phyloP scores from a whole-genome alignment of 2,113 vertebrate genomes.

The Hylia prasina region DNA sequence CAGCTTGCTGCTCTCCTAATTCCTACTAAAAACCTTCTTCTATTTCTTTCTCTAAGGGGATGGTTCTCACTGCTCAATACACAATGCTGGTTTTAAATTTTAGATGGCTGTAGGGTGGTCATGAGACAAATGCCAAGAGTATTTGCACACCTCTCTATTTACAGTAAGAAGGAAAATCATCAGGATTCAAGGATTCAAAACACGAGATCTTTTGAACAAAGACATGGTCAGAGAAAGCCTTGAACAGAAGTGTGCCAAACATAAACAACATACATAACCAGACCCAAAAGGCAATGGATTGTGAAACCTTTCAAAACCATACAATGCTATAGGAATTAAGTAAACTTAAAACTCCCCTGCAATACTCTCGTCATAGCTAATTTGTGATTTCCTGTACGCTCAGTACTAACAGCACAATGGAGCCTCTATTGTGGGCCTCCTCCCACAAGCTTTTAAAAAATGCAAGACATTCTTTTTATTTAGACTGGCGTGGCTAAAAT shows the following conservation, averaged over 20 bases:
- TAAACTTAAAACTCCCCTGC: slow-evolving; percentile 40
- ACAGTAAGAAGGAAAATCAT: background rate
- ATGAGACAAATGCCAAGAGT: background rate
- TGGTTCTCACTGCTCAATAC: background rate
- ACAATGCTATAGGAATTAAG: slow-evolving; percentile 39
- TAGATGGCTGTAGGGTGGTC: background rate
- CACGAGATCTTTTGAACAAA: background rate
- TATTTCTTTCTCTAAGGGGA: background rate
- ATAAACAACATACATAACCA: background rate
- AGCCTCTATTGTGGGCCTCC: slow-evolving; percentile 56
- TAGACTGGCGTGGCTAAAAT: slow-evolving; percentile 36
- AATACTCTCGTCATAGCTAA: slow-evolving; percentile 38
- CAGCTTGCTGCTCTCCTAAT: background rate
- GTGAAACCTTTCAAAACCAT: slow-evolving; percentile 17
- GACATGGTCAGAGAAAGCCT: background rate
- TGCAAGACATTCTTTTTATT: slow-evolving; percentile 58
- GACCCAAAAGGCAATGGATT: background rate
- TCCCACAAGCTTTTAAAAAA: slow-evolving; percentile 55
- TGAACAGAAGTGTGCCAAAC: background rate
- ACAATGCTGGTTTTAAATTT: background rate
- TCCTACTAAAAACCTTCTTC: background rate
- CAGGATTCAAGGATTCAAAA: background rate
- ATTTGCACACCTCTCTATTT: background rate
- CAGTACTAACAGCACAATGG: slow-evolving; percentile 51
- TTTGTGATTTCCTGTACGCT: slow-evolving; percentile 63